A percentile compares a stretch with the other conserved stretches of the same genome.
These are phyloP conservation scores for Lysandra coridon DNA, from an alignment of 2,888 invertebrate genomes.

Conservation along the genomic window DNA sequence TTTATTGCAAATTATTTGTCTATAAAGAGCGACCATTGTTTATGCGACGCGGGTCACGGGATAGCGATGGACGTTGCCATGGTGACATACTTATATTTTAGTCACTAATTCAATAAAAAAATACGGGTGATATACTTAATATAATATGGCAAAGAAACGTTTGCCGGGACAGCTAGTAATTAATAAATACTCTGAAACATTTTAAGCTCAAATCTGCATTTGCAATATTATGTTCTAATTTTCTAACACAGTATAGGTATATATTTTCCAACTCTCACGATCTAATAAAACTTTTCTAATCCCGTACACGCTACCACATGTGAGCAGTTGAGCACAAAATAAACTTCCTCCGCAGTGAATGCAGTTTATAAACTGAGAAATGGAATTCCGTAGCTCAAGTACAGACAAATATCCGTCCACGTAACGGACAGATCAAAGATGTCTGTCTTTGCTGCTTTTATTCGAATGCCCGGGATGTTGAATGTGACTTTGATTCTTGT, in stretches of 20 bases:
- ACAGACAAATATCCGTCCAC: conserved; percentile 22
- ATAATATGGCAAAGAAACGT: no score
- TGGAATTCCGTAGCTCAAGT: conserved; percentile 11
- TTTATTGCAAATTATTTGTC: no score
- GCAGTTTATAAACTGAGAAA: conserved; percentile 20
- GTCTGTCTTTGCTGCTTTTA: neutral
- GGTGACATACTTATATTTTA: no score
- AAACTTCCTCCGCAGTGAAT: conserved; percentile 22
- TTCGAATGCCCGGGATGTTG: conserved; percentile 19
- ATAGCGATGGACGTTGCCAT: no score
- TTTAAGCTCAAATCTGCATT: neutral
- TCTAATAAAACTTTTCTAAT: conserved; percentile 5
- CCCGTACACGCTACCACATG: neutral
- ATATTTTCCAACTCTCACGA: neutral
- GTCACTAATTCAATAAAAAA: no score
- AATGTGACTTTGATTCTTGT: conserved; percentile 21
- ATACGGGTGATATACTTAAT: no score
- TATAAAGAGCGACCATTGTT: no score
- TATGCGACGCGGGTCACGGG: no score
- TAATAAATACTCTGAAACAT: neutral
- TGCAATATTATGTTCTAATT: neutral
- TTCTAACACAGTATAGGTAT: neutral
- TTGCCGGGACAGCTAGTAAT: no score
- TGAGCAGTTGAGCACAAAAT: conserved; percentile 5
- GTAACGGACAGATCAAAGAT: conserved; percentile 26